Percentiles rank a stretch among this genome's conserved stretches.
These are phyloP conservation scores for Dendroctonus ponderosae DNA, from an alignment of 1,140 invertebrate genomes.

Conservation along the genomic window DNA sequence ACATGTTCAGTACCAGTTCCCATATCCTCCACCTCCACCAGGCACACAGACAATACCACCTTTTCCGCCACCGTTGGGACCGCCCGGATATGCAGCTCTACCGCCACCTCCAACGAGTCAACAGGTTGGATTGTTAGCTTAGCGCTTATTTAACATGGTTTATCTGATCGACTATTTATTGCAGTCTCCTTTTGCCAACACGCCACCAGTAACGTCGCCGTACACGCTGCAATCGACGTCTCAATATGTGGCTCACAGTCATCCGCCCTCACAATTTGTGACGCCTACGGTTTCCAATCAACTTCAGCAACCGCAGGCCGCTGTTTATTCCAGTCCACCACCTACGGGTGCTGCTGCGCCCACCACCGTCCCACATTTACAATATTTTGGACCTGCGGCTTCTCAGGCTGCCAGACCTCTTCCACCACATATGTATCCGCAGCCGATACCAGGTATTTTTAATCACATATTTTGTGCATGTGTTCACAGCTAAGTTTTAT, in stretches of 20 bases:
- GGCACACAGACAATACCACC: slow-evolving; percentile 37
- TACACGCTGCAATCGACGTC: slow-evolving; percentile 27
- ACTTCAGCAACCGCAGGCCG: slow-evolving; percentile 20
- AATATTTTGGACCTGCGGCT: slow-evolving; percentile 48
- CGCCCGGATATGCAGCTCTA: slow-evolving; percentile 35
- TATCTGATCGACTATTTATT: not conserved
- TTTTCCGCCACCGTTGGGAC: slow-evolving; percentile 30
- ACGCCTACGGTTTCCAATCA: slow-evolving; percentile 18
- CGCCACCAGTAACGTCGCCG: slow-evolving; percentile 22
- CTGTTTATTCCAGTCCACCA: slow-evolving; percentile 30
- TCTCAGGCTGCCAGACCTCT: slow-evolving; percentile 37
- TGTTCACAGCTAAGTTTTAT: too few species aligned
- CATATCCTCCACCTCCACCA: slow-evolving; percentile 47
- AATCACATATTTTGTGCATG: too few species aligned
- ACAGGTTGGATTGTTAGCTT: slow-evolving; percentile 2
- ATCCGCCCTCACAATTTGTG: slow-evolving; percentile 34
- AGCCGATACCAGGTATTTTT: slow-evolving; percentile 10
- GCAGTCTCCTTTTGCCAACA: slow-evolving; percentile 20
- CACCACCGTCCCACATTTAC: slow-evolving; percentile 38
- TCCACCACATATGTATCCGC: slow-evolving; percentile 44
- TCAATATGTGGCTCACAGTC: slow-evolving; percentile 39
- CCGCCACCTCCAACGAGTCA: slow-evolving; percentile 40
- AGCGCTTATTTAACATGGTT: too few species aligned
- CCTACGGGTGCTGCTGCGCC: slow-evolving; percentile 29
- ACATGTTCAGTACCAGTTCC: slow-evolving; percentile 55